These are phyloP conservation scores for Diplodus sargus DNA, from an alignment of 2,797 vertebrate genomes.

Conservation along the genomic window DNA sequence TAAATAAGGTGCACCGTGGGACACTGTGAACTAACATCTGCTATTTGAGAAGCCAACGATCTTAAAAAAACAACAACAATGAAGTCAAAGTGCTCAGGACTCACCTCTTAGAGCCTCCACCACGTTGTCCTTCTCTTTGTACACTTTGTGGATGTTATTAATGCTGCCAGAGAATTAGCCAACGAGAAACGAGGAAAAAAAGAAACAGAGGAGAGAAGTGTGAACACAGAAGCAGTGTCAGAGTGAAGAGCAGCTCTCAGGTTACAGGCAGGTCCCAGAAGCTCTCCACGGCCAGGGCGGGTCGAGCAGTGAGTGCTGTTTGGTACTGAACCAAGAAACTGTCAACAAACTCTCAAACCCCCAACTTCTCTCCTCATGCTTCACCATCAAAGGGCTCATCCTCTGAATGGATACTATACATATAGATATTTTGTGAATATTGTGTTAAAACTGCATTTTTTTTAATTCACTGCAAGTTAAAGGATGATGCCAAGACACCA, in stretches of 20 bases:
- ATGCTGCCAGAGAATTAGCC: slow-evolving; percentile 82
- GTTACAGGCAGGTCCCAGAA: not conserved
- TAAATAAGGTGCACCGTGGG: not conserved
- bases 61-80: not conserved
- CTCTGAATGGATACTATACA: not conserved
- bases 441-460: not conserved
- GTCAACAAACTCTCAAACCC: not conserved
- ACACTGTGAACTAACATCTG: not conserved
- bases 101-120: slow-evolving; percentile 94
- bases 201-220: slow-evolving; percentile 11
- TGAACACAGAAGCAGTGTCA: slow-evolving; percentile 16
- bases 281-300: not conserved
- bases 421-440: not conserved
- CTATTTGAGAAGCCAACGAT: not conserved
- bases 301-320: not conserved
- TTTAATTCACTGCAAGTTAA: not conserved
- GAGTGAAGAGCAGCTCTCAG: slow-evolving; percentile 15
- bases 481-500: not conserved
- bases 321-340: slow-evolving; percentile 1
- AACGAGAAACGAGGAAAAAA: slow-evolving; percentile 62
- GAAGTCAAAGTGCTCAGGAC: not conserved
- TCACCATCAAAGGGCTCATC: not conserved
- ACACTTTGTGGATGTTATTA: slow-evolving; percentile 92
- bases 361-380: not conserved
- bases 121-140: slow-evolving; percentile 89